A percentile compares a stretch with the other conserved stretches of the same genome.
These are phyloP conservation scores for Hormaphis cornu DNA, from an alignment of 1,140 invertebrate species.

Conservation along the genomic window DNA sequence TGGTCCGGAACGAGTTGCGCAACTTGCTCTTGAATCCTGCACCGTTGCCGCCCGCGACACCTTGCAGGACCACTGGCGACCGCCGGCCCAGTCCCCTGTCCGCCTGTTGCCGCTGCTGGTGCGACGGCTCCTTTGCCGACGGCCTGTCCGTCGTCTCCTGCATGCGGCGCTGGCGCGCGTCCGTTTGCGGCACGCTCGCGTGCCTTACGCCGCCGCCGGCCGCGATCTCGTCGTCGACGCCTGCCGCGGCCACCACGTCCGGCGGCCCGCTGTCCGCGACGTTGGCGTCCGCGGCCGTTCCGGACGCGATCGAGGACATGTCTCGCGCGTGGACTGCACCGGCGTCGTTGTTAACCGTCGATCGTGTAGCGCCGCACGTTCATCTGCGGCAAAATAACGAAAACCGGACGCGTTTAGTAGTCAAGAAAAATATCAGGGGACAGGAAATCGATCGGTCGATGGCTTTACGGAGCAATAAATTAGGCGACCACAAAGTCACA, in stretches of 20 bases:
- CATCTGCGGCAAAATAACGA: no score
- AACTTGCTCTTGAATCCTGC: neutral
- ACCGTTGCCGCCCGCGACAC: neutral
- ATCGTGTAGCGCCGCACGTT: no score
- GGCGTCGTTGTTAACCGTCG: neutral
- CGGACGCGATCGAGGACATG: neutral
- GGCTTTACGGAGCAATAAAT: no score
- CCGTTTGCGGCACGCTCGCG: conserved; percentile 7
- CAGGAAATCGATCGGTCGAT: no score
- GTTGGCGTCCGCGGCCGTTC: neutral
- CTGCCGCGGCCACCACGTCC: neutral
- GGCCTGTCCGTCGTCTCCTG: neutral
- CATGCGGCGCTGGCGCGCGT: neutral
- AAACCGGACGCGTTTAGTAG: no score
- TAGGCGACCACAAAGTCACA: no score
- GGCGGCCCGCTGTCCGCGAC: neutral
- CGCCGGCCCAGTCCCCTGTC: neutral
- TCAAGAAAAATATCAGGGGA: no score
- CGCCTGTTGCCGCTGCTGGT: neutral
- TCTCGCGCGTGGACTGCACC: no score
- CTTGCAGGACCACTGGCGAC: neutral
- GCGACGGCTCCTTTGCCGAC: neutral
- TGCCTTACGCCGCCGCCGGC: neutral
- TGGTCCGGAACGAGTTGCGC: conserved; percentile 4
- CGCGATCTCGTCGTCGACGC: neutral